These are phyloP conservation scores for Gallirallus australis DNA, from an alignment of 2,797 vertebrate species.

Conservation along the genomic window DNA sequence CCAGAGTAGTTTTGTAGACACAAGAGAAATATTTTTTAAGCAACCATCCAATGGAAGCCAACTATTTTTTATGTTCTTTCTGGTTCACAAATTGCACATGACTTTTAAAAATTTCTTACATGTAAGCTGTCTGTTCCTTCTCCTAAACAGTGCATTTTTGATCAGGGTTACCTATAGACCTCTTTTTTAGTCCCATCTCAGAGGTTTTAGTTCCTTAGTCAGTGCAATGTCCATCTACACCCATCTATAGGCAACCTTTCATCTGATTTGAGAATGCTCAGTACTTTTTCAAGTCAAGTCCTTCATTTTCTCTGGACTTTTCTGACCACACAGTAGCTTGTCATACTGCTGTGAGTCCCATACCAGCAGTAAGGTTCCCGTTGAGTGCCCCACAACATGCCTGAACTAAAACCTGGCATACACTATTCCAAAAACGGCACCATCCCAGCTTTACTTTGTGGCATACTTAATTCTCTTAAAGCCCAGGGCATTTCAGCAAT, in stretches of 20 bases:
- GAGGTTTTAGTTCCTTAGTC: background rate
- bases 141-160: background rate
- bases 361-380: background rate
- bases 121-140: background rate
- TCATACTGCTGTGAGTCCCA: background rate
- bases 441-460: background rate
- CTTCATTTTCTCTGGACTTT: background rate
- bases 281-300: background rate
- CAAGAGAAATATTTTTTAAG: background rate
- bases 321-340: background rate
- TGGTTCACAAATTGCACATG: background rate
- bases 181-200: background rate
- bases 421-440: background rate
- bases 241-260: background rate
- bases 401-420: background rate
- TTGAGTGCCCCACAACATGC: background rate
- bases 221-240: fast-evolving
- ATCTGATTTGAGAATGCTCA: background rate
- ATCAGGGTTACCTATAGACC: background rate
- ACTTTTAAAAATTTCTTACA: background rate
- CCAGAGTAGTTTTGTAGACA: background rate
- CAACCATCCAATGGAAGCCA: background rate
- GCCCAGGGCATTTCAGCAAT: constrained; percentile 9
- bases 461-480: constrained; percentile 26
- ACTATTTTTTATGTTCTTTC: background rate